Evolutionary conservation across 2,113 vertebrate species (phyloP).

Genomic region (Corythoichthys haematopterus): DNA sequence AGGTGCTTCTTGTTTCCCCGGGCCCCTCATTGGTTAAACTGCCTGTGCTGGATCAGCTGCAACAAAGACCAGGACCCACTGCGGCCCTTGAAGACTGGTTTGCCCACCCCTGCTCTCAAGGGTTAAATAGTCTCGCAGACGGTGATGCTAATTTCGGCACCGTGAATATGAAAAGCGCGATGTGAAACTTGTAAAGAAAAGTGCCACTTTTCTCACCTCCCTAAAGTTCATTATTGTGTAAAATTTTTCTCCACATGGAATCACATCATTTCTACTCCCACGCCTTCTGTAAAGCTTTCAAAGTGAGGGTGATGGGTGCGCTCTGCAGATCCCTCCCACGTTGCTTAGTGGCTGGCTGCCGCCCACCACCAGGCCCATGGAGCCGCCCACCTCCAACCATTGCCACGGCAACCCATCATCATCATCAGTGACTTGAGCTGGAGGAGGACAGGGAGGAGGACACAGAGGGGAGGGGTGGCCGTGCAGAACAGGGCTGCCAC

Average conservation of each 20-base stretch:
- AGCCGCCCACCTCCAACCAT: conserved; percentile 66
- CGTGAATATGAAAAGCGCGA: background rate
- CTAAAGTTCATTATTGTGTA: conserved; percentile 24
- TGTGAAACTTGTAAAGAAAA: background rate
- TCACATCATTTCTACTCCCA: conserved; percentile 46
- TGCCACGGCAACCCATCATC: conserved; percentile 65
- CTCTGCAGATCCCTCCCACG: conserved; percentile 65
- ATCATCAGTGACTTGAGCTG: conserved; percentile 50
- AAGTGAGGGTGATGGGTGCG: conserved; percentile 62
- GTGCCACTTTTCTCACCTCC: conserved; percentile 6
- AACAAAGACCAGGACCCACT: too few species aligned
- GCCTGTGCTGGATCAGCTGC: too few species aligned
- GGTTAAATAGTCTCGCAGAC: background rate
- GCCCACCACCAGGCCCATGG: conserved; percentile 62
- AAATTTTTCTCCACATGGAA: background rate
- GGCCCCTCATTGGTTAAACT: too few species aligned
- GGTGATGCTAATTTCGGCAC: background rate
- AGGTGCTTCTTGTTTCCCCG: too few species aligned
- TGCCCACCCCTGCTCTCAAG: too few species aligned
- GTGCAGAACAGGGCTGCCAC: conserved; percentile 49
- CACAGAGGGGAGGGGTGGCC: conserved; percentile 25
- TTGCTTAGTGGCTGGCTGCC: conserved; percentile 68
- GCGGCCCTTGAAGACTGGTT: too few species aligned
- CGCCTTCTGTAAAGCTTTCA: conserved; percentile 60
- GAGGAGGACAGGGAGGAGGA: conserved; percentile 42